Evolutionary conservation across 2,888 invertebrate genomes (phyloP), one percentile per base, ranked within the genome.

Genomic region (Lydus trimaculatus): DNA sequence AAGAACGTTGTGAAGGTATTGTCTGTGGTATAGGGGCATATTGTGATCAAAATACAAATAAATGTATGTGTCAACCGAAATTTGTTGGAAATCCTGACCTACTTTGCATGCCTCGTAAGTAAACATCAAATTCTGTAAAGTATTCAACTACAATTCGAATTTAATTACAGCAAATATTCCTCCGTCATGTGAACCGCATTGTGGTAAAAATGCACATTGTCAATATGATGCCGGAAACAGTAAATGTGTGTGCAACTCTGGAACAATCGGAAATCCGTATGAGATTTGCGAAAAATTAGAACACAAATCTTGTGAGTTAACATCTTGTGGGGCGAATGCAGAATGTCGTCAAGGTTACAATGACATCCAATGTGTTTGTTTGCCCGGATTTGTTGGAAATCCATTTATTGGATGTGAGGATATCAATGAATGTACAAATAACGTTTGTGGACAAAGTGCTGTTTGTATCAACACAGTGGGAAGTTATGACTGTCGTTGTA

Each of bases 91-190:
- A 96, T 83, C 95, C 96, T 0, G 94, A 95, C 81, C 86, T 95
- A 31, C 88, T 96, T 62, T 96, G 96, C 80, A 95, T 96, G 92
- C 96, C 96, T 81, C 95, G 94, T 94, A 90, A 92, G 93, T 91
- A 74, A 59, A 63, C 15, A 2, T 7, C 39, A 25, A 48, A 48
- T 17, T 33, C 3, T 39, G 17, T 43, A 1, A 5, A 17, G 8
- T 23, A 15, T 56, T 39, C 17, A 17, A 9, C 9, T 20, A 9
- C 1, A 48, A 48, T 56, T n/a, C n/a, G n/a, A 56, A 56, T 25
- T 25, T 23, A 52, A 52, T 88, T 87, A 65, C 85, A 93, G 94
- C 96, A 31, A 89, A 94, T 71, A 88, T 90, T 66, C 91, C 92
- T 72, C 95, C 96, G 11, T 86, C 87, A 62, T 97, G 96, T 83